Base-by-base conservation (phyloP, 2,888 invertebrate genomes). In the Scelioninae gen. 1 region DNA sequence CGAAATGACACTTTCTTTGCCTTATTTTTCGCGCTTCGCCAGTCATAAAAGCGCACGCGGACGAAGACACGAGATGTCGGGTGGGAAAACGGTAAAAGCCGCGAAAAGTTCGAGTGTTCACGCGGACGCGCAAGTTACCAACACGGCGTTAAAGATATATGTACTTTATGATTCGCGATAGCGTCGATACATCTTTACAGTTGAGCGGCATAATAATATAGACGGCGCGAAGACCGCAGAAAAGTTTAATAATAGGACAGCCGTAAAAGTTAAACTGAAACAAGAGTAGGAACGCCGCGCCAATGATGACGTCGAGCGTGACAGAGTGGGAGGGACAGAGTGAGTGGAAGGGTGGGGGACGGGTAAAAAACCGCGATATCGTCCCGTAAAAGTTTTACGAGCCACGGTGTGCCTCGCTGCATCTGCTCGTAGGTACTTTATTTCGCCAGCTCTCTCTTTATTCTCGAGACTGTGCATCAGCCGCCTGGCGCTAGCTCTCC, bases 361-460 rank as follows among this genome's bases (percentile, higher is more conserved):
- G 53, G 53, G 47, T 7, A 49, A 72, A 69, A 82, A 78, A 63
- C 58, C 51, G 79, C 79, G 83, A 78, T 83, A 88, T 86, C 85
- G 86, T 76, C 84, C 85, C 86, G 86, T 90, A 88, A 89, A 90
- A 89, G 87, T 90, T 90, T 89, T 89, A 90, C 87, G 89, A 88
- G 84, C 82, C 81, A 83, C 85, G 82, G 78, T 83, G 86, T 85
- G 87, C 84, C 86, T 86, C 87, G 87, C 87, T 89, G 88, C 89
- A 89, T 88, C 88, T 88, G 86, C 86, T 88, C 85, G 84, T 85
- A 78, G 83, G 74, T 83, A 84, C 86, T 89, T 86, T 87, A 86
- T 87, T 84, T 85, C 82, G 74, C 76, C 86, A 76, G 60, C 69
- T 75, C 69, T 83, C 82, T 84, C 83, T 86, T 86, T 86, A 85